Evolutionary conservation across 2,113 vertebrate species (phyloP).

Genomic region (Talpa occidentalis): DNA sequence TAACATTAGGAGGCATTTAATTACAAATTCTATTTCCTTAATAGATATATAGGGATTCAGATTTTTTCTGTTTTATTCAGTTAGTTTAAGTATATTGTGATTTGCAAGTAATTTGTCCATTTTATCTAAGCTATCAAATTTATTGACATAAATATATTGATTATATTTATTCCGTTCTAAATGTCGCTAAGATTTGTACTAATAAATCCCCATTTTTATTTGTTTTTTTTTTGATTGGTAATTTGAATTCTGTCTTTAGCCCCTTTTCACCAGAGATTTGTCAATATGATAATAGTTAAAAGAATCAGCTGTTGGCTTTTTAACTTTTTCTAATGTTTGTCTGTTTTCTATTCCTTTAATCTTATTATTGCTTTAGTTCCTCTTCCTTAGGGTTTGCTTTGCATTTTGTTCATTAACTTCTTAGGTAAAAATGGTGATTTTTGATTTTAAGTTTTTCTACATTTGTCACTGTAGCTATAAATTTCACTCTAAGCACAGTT

Average conservation of each 20-base stretch:
- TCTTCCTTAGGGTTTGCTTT: background rate
- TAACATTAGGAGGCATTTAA: background rate
- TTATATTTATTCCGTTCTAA: background rate
- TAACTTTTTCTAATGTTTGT: background rate
- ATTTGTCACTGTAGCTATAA: background rate
- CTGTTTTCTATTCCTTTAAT: background rate
- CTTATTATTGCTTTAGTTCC: background rate
- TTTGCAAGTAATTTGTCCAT: conserved; percentile 29
- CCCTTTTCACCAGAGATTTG: background rate
- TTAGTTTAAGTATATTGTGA: background rate
- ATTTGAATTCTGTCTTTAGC: background rate
- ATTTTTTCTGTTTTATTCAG: background rate
- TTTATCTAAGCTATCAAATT: background rate
- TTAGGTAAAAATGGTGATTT: background rate
- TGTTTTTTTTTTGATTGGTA: background rate
- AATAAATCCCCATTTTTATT: background rate
- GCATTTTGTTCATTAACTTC: background rate
- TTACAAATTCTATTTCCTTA: background rate
- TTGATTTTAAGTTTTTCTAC: background rate
- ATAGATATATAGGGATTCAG: background rate
- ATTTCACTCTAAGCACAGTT: background rate
- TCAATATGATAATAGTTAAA: background rate
- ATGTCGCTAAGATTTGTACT: background rate
- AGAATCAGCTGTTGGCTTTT: background rate
- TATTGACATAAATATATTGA: background rate